Conservation (phyloP, 1,140 invertebrate species). For the Drosophila miranda region DNA sequence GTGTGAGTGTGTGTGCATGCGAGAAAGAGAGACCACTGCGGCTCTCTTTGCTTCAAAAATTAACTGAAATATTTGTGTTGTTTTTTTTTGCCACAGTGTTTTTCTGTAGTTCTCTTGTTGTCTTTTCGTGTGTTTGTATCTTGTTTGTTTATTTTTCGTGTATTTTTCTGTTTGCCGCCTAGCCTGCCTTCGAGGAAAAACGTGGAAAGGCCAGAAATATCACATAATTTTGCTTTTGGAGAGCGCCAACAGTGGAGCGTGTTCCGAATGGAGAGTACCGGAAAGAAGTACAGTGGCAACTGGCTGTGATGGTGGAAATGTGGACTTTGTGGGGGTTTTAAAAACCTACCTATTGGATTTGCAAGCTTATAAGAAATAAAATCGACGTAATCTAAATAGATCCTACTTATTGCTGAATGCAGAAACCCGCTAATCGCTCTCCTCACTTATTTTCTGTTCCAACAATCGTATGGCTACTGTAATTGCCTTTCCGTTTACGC, state of each 20-base stretch:
- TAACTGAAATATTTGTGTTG: constrained; percentile 42
- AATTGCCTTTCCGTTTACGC: not conserved
- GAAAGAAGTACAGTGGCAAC: no score
- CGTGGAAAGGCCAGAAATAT: constrained; percentile 27
- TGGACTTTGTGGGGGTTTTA: no score
- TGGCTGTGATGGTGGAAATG: no score
- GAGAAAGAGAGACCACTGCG: constrained; percentile 24
- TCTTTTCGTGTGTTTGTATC: constrained; percentile 42
- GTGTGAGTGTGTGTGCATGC: constrained; percentile 5
- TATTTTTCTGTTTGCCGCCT: constrained; percentile 35
- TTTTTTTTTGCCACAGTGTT: not conserved
- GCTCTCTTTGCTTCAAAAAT: constrained; percentile 43
- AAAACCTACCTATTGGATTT: no score
- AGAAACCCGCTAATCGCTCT: no score
- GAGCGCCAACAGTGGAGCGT: constrained; percentile 22
- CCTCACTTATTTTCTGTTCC: no score
- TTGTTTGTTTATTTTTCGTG: constrained; percentile 63
- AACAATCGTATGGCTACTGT: no score
- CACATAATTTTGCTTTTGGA: not conserved
- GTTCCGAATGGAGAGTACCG: not conserved
- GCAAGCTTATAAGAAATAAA: no score
- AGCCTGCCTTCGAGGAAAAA: constrained; percentile 12
- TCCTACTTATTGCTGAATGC: no score
- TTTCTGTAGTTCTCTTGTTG: not conserved
- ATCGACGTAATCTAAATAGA: no score